Evolutionary conservation across 2,797 vertebrate genomes (phyloP), one percentile per base, ranked within the genome.

Genomic region (Poeciliopsis presidionis): DNA sequence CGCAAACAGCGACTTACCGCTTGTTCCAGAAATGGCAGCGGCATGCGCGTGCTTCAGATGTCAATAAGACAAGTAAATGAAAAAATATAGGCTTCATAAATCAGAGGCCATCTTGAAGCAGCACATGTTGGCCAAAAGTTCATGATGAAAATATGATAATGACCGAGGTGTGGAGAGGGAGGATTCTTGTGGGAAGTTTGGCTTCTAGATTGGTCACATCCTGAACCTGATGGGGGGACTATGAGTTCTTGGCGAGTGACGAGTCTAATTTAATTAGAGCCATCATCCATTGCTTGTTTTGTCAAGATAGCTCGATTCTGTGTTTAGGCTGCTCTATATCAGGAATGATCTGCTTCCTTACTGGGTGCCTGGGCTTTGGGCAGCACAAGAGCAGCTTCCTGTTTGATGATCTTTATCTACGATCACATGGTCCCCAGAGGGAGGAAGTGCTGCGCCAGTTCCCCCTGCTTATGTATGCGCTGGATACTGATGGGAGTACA

Each of bases 1-100:
- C 79, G 84, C 83, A 87, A 90, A 90, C 88, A 77, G 72, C 41
- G 81, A 85, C 83, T 49, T 74, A 82, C 87, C 87, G 9, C 88
- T 80, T 33, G 67, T 77, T 92, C 86, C 86, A 87, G 83, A 94
- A 94, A 93, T 91, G 90, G 82, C 63, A 47, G 75, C 33, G 74
- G 87, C 92, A 91, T 90, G 92, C 82, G 81, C 90, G 25, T 88
- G 84, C 91, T 86, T 89, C 76, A 92, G 89, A 94, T 95, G 95
- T 93, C 94, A 93, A 90, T 92, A 94, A 86, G 82, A 91, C 79
- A 73, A 85, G 77, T 81, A 83, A 89, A 88, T 90, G 76, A 87
- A 91, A 88, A 88, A 84, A 89, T 85, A 49, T 87, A 78, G 80
- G 76, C 77, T 88, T 89, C 88, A 89, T 90, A 92, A 91, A 91